Evolutionary conservation across 1,140 invertebrate species (phyloP), one percentile per base, ranked within the genome.

Genomic region (Acromyrmex echinatior): DNA sequence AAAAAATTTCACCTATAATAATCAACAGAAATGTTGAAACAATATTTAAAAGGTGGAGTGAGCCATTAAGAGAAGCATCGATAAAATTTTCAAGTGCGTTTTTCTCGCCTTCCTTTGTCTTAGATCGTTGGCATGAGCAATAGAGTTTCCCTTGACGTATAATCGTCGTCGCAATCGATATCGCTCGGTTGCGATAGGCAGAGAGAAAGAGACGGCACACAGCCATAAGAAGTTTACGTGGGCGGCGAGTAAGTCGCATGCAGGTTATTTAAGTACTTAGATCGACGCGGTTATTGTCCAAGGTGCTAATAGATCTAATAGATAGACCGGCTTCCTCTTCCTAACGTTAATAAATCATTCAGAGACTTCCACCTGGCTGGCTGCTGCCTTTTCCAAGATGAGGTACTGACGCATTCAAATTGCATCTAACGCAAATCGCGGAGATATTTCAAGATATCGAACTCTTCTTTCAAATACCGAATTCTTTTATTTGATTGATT

Each of bases 281-380:
- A 87, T 92, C 87, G 80, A 62, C 68, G 85, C 86, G 91, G 89
- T 94, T 93, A 94, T 94, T 93, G 92, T 92, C 92, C 92, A 86
- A 92, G 88, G 92, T 91, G 91, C 92, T 93, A 93, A 93, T 93
- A 92, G 92, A 92, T 93, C 88, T 84, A 84, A 74, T 74, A 84
- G 80, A 84, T 84, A 84, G 80, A 92, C 87, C 87, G 82, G 92
- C 90, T 93, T 93, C 91, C 90, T 92, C 91, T 94, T 92, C 87
- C 91, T 88, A 89, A 87, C 87, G 88, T 91, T 89, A 91, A 93
- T 94, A 93, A 93, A 93, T 93, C 92, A 93, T 92, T 92, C 82
- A 87, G 81, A 14, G 68, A 58, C 76, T 88, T 60, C 77, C 81
- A 90, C 63, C 86, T 70, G 56, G 60, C 65, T 65, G 74, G 49